phyloP scores from a whole-genome alignment of 2,888 invertebrate genomes.

The Synergus umbraculus region DNA sequence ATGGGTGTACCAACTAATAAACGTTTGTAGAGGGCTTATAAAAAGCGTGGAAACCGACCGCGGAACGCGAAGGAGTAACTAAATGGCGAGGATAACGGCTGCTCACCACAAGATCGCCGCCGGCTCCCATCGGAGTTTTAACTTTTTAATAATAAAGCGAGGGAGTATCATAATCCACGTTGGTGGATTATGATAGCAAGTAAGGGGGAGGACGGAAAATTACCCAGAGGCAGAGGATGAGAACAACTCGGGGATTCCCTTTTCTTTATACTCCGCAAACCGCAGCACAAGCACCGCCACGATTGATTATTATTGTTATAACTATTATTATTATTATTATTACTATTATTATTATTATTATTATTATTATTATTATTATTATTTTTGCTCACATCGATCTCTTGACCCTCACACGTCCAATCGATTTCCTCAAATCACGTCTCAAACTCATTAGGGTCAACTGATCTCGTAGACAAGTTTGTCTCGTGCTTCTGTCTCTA shows the following conservation, averaged over 20 bases:
- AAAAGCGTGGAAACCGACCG: slow-evolving; percentile 50
- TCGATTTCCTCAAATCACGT: slow-evolving; percentile 18
- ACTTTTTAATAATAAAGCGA: slow-evolving; percentile 76
- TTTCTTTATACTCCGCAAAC: slow-evolving; percentile 61
- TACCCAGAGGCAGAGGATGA: slow-evolving; percentile 59
- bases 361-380: slow-evolving; percentile 42
- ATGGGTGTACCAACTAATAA: slow-evolving; percentile 46
- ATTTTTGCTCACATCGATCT: slow-evolving; percentile 16
- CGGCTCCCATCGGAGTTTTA: slow-evolving; percentile 67
- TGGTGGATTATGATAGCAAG: slow-evolving; percentile 68
- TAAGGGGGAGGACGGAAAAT: slow-evolving; percentile 57
- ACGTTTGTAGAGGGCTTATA: slow-evolving; percentile 44
- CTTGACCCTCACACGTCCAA: slow-evolving; percentile 10
- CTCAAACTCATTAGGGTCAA: slow-evolving; percentile 30
- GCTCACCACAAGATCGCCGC: slow-evolving; percentile 62
- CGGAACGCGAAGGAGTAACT: slow-evolving; percentile 42
- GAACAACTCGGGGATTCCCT: slow-evolving; percentile 45
- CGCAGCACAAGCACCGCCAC: slow-evolving; percentile 74
- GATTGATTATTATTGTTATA: slow-evolving; percentile 56
- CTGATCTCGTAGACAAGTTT: slow-evolving; percentile 36
- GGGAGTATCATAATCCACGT: slow-evolving; percentile 66
- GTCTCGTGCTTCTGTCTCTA: slow-evolving; percentile 29
- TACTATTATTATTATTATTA: slow-evolving; percentile 42
- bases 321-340: slow-evolving; percentile 52
- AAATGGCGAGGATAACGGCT: slow-evolving; percentile 32